Conservation (phyloP, 2,797 vertebrate genomes). For the Microctenopoma lineatum region DNA sequence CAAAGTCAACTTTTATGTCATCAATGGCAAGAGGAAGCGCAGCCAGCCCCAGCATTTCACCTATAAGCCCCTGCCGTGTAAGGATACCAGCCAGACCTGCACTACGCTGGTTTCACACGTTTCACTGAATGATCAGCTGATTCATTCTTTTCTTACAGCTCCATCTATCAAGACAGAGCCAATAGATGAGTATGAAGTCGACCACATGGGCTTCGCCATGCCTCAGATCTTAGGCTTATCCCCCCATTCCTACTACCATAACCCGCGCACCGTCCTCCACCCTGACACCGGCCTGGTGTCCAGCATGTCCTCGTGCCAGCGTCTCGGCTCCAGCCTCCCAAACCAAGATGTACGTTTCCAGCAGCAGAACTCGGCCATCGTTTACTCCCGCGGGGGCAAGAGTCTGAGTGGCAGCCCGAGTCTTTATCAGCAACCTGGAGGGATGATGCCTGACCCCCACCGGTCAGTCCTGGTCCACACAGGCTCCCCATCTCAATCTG, state of each 20-base stretch:
- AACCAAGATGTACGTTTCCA: slow-evolving; percentile 89
- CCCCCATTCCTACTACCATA: slow-evolving; percentile 90
- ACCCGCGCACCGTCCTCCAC: slow-evolving; percentile 86
- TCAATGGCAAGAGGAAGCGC: slow-evolving; percentile 97
- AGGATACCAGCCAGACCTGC: slow-evolving; percentile 28
- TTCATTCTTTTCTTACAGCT: slow-evolving; percentile 63
- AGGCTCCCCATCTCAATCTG: slow-evolving; percentile 87
- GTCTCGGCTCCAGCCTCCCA: slow-evolving; percentile 87
- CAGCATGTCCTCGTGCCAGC: slow-evolving; percentile 93
- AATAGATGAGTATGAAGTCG: slow-evolving; percentile 91
- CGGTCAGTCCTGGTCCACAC: slow-evolving; percentile 95
- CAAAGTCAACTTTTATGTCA: slow-evolving; percentile 97
- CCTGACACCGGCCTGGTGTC: slow-evolving; percentile 88
- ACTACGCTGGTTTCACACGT: neutral
- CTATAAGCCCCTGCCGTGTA: slow-evolving; percentile 88
- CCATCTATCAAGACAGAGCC: slow-evolving; percentile 98
- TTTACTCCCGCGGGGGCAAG: slow-evolving; percentile 90
- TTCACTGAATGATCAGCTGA: neutral
- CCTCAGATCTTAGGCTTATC: slow-evolving; percentile 89
- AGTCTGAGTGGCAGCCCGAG: slow-evolving; percentile 84
- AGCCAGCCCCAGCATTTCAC: slow-evolving; percentile 97
- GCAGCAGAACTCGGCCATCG: slow-evolving; percentile 89
- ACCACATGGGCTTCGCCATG: slow-evolving; percentile 88
- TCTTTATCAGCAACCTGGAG: slow-evolving; percentile 86
- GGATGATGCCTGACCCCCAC: slow-evolving; percentile 87